A percentile compares a stretch with the other conserved stretches of the same genome.
Conservation (phyloP, 2,797 vertebrate genomes). For the Tadarida brasiliensis region DNA sequence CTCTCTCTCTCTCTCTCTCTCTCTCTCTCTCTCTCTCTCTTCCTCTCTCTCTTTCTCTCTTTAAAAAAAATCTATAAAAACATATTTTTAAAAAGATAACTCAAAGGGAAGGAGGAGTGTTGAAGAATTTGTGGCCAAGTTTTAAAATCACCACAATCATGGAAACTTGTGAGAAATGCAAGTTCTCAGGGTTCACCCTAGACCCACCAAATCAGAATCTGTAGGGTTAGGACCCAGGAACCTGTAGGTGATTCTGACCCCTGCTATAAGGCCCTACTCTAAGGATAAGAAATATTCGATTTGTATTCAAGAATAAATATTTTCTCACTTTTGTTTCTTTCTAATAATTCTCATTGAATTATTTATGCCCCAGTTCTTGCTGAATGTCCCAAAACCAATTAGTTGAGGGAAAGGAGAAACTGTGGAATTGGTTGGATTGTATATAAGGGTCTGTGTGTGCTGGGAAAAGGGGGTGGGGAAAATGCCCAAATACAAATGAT, state of each 20-base stretch:
- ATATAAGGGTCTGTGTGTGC: background rate
- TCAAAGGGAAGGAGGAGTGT: background rate
- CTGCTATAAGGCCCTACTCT: background rate
- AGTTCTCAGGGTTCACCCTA: background rate
- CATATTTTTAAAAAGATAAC: background rate
- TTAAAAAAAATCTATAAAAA: no score
- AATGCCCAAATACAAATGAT: conserved; percentile 22
- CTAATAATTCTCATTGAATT: conserved; percentile 43
- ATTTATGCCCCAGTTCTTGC: conserved; percentile 4
- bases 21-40: no score
- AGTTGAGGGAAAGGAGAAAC: background rate
- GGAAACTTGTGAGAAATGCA: background rate
- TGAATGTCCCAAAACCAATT: conserved; percentile 43
- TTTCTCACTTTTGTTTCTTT: conserved; percentile 51
- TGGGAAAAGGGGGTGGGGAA: background rate
- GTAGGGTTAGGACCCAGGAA: background rate
- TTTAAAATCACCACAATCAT: background rate
- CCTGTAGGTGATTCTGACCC: background rate
- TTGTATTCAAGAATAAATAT: background rate
- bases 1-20: no score
- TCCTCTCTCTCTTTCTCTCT: no score
- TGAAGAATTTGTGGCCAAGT: background rate
- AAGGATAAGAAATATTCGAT: background rate
- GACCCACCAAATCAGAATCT: background rate
- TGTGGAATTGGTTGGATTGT: background rate